These are phyloP conservation scores for Andrena minutula DNA, from an alignment of 2,888 invertebrate species.

Conservation along the genomic window DNA sequence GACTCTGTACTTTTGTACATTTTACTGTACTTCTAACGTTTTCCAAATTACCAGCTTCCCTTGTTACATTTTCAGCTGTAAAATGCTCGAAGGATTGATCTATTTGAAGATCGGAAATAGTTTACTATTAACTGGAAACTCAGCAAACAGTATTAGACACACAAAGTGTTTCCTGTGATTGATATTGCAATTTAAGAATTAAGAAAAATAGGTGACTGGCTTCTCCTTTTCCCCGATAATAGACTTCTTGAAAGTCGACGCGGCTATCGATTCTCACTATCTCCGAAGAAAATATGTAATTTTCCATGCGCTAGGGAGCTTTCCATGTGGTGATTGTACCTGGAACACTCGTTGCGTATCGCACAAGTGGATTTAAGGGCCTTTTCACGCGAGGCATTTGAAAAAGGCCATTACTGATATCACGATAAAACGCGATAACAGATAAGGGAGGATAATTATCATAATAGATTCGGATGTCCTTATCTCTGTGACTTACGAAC, in stretches of 20 bases:
- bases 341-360: neutral
- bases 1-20: too few species aligned
- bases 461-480: neutral
- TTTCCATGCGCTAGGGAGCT: neutral
- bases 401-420: neutral
- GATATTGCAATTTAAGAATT: neutral
- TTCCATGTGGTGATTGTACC: neutral
- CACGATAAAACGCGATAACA: constrained; percentile 7
- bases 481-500: constrained; percentile 3
- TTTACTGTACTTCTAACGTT: too few species aligned
- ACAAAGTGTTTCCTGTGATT: neutral
- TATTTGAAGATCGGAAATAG: too few species aligned
- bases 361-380: too few species aligned
- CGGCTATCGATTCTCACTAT: constrained; percentile 2
- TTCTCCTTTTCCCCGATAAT: neutral
- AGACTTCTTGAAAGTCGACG: neutral
- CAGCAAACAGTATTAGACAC: too few species aligned
- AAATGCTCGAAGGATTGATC: too few species aligned
- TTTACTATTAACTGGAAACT: too few species aligned
- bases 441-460: constrained; percentile 20
- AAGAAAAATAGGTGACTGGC: neutral
- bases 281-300: neutral
- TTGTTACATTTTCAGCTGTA: too few species aligned
- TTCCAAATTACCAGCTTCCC: too few species aligned
- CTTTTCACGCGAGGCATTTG: neutral